Percentiles rank a stretch among this genome's conserved stretches.
Conservation (phyloP, 2,113 vertebrate species). For the Piaya cayana region DNA sequence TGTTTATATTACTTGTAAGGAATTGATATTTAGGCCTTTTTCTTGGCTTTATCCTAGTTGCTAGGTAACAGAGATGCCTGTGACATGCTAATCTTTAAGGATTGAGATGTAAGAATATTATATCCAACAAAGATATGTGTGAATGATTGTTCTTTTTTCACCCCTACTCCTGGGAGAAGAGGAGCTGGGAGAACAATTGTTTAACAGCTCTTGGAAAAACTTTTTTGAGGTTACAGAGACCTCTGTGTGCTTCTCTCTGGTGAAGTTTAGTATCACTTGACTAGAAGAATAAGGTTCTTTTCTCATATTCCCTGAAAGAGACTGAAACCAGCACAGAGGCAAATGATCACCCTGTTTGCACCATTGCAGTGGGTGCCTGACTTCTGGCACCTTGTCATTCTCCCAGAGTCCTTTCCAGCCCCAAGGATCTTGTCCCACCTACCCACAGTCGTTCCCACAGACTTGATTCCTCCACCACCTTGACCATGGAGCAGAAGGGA, state of each 20-base stretch:
- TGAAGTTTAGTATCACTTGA: neutral
- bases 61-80: slow-evolving; percentile 46
- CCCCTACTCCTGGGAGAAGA: neutral
- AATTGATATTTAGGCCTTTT: slow-evolving; percentile 25
- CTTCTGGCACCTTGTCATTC: neutral
- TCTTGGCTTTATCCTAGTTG: slow-evolving; percentile 21
- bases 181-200: neutral
- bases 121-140: neutral
- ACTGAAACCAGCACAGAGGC: slow-evolving; percentile 2
- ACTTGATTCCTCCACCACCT: neutral
- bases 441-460: accelerated
- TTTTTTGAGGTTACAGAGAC: neutral
- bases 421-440: neutral
- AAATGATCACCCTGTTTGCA: neutral
- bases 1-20: neutral
- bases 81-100: slow-evolving; percentile 38
- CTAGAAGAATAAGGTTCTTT: neutral
- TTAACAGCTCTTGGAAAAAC: neutral
- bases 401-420: neutral
- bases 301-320: neutral
- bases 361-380: neutral
- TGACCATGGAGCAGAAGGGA: neutral
- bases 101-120: slow-evolving; percentile 19
- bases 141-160: neutral
- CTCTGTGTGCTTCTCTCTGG: accelerated